Percentiles rank a stretch among this genome's conserved stretches.
Evolutionary conservation across 1,140 invertebrate species (phyloP).

Genomic region (Nomia melanderi): DNA sequence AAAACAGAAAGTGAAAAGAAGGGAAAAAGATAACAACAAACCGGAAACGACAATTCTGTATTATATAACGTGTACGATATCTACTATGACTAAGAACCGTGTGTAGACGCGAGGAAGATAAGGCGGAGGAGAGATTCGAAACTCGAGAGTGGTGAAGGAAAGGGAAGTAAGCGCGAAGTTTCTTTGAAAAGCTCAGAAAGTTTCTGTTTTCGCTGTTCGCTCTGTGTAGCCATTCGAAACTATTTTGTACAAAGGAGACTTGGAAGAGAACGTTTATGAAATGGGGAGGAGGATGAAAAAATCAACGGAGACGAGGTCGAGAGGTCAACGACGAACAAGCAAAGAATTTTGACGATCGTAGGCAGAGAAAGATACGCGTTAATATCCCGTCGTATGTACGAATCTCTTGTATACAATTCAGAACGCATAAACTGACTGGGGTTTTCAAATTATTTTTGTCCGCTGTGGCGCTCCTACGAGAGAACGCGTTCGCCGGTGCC

Average conservation of each 20-base stretch:
- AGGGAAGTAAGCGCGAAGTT: slow-evolving; percentile 9
- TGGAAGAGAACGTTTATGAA: not conserved
- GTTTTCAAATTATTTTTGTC: slow-evolving; percentile 68
- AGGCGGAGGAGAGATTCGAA: not conserved
- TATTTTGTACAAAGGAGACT: slow-evolving; percentile 58
- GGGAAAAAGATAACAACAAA: too few species aligned
- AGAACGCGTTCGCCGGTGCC: slow-evolving; percentile 18
- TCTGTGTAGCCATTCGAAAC: slow-evolving; percentile 30
- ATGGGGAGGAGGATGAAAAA: not conserved
- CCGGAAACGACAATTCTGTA: slow-evolving; percentile 57
- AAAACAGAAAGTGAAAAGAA: not conserved
- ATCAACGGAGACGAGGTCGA: slow-evolving; percentile 1
- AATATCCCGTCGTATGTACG: slow-evolving; percentile 26
- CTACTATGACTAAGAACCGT: slow-evolving; percentile 50
- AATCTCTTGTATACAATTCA: slow-evolving; percentile 52
- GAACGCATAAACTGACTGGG: slow-evolving; percentile 53
- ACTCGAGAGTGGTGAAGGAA: not conserved
- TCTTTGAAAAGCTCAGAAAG: not conserved
- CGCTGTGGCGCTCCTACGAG: slow-evolving; percentile 47
- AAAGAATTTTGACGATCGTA: slow-evolving; percentile 35
- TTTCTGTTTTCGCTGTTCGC: slow-evolving; percentile 12
- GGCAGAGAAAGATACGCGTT: not conserved
- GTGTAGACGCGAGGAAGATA: not conserved
- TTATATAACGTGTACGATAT: slow-evolving; percentile 66
- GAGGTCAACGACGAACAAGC: not conserved